These are phyloP conservation scores for Thymelicus lineola DNA, from an alignment of 2,888 invertebrate species.

Conservation along the genomic window DNA sequence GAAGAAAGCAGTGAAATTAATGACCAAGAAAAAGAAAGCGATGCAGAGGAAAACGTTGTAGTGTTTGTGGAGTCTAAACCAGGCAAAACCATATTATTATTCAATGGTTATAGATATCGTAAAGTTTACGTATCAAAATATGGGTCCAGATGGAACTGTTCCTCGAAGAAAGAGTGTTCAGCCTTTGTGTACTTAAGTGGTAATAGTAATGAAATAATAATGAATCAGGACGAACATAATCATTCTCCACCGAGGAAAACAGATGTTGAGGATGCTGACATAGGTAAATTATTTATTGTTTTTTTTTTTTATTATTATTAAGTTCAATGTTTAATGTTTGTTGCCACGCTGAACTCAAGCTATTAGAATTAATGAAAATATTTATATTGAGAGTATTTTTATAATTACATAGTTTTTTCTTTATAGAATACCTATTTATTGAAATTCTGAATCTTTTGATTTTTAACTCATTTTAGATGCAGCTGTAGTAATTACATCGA, in stretches of 20 bases:
- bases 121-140: conserved; percentile 60
- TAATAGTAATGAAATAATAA: conserved; percentile 61
- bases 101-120: conserved; percentile 64
- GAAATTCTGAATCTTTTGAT: not conserved
- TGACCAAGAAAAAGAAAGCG: conserved; percentile 40
- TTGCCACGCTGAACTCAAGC: too few relatives aligned
- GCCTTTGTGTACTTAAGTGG: conserved; percentile 66
- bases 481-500: conserved; percentile 70
- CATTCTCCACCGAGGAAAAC: conserved; percentile 48
- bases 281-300: not conserved
- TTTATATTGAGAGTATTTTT: too few relatives aligned
- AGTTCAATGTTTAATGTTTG: too few relatives aligned
- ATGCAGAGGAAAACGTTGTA: conserved; percentile 50
- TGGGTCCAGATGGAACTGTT: conserved; percentile 69
- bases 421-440: too few relatives aligned
- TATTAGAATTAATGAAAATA: too few relatives aligned
- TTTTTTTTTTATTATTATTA: too few relatives aligned
- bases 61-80: conserved; percentile 60
- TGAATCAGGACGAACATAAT: conserved; percentile 57
- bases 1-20: conserved; percentile 11
- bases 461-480: conserved; percentile 54
- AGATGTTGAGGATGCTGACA: conserved; percentile 16
- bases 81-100: conserved; percentile 64
- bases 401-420: too few relatives aligned
- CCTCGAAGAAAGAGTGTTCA: conserved; percentile 58